Evolutionary conservation across 1,140 invertebrate species (phyloP), one percentile per base, ranked within the genome.

Genomic region (Tetragnatha versicolor): DNA sequence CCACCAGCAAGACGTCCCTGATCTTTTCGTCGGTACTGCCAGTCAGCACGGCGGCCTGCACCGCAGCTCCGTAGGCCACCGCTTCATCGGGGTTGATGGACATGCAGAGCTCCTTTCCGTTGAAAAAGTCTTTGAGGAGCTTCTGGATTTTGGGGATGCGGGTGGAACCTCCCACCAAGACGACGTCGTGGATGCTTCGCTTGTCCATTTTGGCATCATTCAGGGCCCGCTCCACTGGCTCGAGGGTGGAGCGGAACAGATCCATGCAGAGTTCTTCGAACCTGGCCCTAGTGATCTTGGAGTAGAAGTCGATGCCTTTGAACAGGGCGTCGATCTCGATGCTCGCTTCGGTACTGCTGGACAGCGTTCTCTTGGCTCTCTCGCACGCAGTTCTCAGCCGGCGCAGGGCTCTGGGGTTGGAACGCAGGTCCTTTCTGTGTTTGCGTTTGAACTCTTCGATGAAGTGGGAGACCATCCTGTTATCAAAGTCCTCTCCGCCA

Each of bases 401-500:
- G 84, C 96, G 89, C 17, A 99, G 88, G 6, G 95, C 95, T 97
- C n/a, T 39, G 37, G 49, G 47, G 27, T 58, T 72, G 1, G 1
- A 35, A 33, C 60, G 17, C n/a, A 85, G 53, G 75, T 85, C 84
- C 70, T 84, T 85, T 98, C 97, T 88, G 90, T 97, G 93, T 86
- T 99, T 99, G 66, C 96, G 89, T 88, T 98, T 98, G 90, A 99
- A 98, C 86, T 98, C 96, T 85, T 96, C 92, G 1, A 96, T 92
- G 83, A 98, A 98, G 87, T 98, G 94, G 83, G 94, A 95, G 20
- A 98, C 95, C 91, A 99, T 93, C 47, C 96, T 89, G 85, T 96
- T 94, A 85, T 98, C 96, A 84, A 99, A 99, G 87, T 99, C 97
- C 88, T 98, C 96, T 80, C 97, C 97, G 84, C 97, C 97, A 86